Evolutionary conservation across 2,888 invertebrate species (phyloP).

Genomic region (Sminthurinus aureus): DNA sequence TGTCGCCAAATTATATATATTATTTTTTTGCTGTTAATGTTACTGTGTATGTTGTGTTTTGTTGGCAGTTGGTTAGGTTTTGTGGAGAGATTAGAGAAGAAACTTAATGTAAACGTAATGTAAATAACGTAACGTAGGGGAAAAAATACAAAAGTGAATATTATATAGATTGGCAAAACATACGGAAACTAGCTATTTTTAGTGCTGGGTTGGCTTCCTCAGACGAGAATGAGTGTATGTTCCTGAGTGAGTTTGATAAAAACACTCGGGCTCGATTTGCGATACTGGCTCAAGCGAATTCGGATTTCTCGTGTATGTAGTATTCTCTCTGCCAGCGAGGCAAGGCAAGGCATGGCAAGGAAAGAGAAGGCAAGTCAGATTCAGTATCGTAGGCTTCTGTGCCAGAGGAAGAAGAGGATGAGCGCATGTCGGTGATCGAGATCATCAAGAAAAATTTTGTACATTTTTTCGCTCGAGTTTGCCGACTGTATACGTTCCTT

Average conservation of each 20-base stretch:
- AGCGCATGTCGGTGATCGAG: conserved; percentile 39
- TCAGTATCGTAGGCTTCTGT: conserved; percentile 41
- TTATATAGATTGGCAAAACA: conserved; percentile 45
- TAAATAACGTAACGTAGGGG: too few species aligned
- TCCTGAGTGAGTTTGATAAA: conserved; percentile 56
- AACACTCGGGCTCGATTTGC: conserved; percentile 57
- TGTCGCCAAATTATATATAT: too few species aligned
- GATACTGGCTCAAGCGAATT: conserved; percentile 55
- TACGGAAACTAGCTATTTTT: conserved; percentile 59
- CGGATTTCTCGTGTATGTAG: conserved; percentile 44
- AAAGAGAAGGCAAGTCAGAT: conserved; percentile 15
- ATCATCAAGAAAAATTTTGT: conserved; percentile 43
- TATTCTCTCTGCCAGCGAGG: conserved; percentile 15
- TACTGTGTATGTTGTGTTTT: neutral
- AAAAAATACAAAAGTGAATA: neutral
- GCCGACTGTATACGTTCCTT: neutral
- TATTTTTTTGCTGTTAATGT: neutral
- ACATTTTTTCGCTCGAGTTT: conserved; percentile 40
- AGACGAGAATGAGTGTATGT: conserved; percentile 48
- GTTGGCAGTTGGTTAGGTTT: neutral
- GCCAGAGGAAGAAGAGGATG: conserved; percentile 30
- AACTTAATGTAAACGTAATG: too few species aligned
- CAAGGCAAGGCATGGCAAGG: neutral
- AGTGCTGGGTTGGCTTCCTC: conserved; percentile 57
- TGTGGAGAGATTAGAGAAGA: too few species aligned